These are phyloP conservation scores for Grallaria varia DNA, from an alignment of 2,113 vertebrate species.

Conservation along the genomic window DNA sequence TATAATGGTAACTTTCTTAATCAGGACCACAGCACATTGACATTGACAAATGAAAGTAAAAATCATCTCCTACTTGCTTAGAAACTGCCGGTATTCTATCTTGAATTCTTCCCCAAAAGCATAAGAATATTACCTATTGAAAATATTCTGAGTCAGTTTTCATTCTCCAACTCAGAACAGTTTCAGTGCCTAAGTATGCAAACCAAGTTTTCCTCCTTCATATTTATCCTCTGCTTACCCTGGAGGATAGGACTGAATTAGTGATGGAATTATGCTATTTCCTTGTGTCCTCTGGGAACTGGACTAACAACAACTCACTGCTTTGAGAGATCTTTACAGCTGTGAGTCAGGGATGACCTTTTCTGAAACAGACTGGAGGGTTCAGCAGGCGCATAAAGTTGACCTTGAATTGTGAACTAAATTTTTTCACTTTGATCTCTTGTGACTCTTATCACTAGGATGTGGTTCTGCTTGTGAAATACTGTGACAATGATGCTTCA, in stretches of 20 bases:
- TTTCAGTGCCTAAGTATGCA: background rate
- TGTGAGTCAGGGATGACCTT: constrained; percentile 58
- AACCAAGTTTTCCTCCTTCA: background rate
- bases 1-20: background rate
- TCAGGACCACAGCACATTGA: background rate
- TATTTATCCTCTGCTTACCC: background rate
- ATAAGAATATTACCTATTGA: background rate
- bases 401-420: constrained; percentile 22
- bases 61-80: background rate
- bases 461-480: background rate
- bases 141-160: background rate
- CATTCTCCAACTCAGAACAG: background rate
- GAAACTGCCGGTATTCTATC: background rate
- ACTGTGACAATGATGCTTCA: background rate
- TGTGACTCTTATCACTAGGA: background rate
- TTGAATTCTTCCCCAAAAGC: background rate
- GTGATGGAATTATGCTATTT: background rate
- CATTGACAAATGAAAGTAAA: background rate
- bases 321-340: constrained; percentile 6
- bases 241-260: background rate
- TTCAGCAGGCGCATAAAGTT: background rate
- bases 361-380: background rate
- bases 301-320: background rate
- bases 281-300: background rate
- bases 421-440: constrained; percentile 2